A percentile compares a stretch with the other conserved stretches of the same genome.
phyloP scores from a whole-genome alignment of 2,797 vertebrate genomes.

The Garrulus glandarius region DNA sequence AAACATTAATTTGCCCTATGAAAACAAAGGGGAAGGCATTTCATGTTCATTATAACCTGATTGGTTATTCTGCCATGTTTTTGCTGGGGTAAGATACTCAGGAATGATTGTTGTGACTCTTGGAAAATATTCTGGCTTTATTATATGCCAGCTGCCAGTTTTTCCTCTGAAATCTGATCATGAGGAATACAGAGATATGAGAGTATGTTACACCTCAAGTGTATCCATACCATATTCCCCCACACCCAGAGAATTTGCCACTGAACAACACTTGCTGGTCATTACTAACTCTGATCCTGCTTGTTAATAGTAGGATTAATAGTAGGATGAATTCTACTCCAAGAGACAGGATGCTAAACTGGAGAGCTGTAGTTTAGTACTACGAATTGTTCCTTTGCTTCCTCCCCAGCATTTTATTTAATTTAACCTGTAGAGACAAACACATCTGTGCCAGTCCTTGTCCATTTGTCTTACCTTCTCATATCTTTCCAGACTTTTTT shows the following conservation, averaged over 20 bases:
- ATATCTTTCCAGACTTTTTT: not conserved
- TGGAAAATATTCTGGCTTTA: not conserved
- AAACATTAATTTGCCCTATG: not conserved
- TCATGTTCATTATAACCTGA: not conserved
- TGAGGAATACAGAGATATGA: not conserved
- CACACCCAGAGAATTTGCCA: not conserved
- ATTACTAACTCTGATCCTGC: not conserved
- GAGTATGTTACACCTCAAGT: not conserved
- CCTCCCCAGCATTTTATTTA: not conserved
- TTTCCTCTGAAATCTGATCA: not conserved
- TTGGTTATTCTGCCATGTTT: not conserved
- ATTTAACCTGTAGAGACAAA: not conserved
- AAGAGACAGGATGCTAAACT: not conserved
- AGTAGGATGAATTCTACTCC: not conserved
- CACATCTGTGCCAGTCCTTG: not conserved
- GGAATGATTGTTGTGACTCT: not conserved
- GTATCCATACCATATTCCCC: not conserved
- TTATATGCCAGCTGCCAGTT: not conserved
- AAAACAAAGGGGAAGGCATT: not conserved
- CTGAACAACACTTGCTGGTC: not conserved
- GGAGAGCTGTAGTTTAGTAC: not conserved
- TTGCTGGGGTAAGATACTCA: not conserved
- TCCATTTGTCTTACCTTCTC: not conserved
- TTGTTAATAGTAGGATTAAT: not conserved
- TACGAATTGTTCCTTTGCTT: not conserved